These are phyloP conservation scores for Tetranychus cinnabarinus DNA, from an alignment of 1,140 invertebrate genomes.

Conservation along the genomic window DNA sequence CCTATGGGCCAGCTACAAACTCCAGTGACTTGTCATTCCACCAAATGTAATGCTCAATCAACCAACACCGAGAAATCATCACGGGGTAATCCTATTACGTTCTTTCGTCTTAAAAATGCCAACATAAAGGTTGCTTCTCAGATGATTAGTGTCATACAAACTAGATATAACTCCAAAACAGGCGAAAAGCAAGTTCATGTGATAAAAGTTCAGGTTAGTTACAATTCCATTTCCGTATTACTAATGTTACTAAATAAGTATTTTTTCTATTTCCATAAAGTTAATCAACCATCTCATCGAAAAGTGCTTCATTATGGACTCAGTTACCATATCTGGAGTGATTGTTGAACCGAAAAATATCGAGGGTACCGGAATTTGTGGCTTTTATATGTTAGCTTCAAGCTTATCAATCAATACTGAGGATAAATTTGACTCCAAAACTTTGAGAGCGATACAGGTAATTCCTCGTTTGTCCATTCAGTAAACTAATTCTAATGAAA, in stretches of 20 bases:
- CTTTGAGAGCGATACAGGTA: background rate
- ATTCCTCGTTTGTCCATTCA: background rate
- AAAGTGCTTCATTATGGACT: background rate
- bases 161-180: background rate
- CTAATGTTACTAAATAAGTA: background rate
- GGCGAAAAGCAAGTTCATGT: background rate
- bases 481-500: background rate
- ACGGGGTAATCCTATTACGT: background rate
- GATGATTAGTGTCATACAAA: background rate
- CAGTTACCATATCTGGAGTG: background rate
- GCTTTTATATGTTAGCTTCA: background rate
- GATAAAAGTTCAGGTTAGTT: background rate
- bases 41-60: background rate
- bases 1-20: background rate
- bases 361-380: background rate
- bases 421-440: background rate
- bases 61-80: no score
- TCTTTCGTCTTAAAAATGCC: background rate
- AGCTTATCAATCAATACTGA: background rate
- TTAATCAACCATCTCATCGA: background rate
- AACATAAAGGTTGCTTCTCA: background rate
- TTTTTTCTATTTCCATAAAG: background rate
- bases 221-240: background rate
- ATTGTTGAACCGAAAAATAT: background rate
- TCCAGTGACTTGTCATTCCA: background rate